These are phyloP conservation scores for Bovichtus diacanthus DNA, from an alignment of 2,797 vertebrate species.

Conservation along the genomic window DNA sequence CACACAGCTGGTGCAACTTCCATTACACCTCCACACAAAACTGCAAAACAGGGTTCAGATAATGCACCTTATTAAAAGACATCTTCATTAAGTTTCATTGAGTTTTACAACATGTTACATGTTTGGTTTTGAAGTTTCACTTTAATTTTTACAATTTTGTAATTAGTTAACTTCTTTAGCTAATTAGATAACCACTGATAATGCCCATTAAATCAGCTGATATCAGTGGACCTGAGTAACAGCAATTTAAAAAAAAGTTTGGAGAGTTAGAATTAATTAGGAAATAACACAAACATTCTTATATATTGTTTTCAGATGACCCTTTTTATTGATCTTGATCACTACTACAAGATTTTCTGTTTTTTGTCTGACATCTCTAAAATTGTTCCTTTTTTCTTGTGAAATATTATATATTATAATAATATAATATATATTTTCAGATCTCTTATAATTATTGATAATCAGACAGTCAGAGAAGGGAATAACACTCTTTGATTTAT, in stretches of 20 bases:
- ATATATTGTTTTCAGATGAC: neutral
- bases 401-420: neutral
- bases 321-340: neutral
- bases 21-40: neutral
- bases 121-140: too few species aligned
- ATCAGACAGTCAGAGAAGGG: slow-evolving; percentile 1
- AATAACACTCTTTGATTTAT: slow-evolving; percentile 4
- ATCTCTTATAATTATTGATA: neutral
- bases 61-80: too few species aligned
- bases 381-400: neutral
- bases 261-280: too few species aligned
- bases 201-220: too few species aligned
- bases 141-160: too few species aligned
- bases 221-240: too few species aligned
- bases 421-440: too few species aligned
- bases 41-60: neutral
- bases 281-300: neutral
- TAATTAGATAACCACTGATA: too few species aligned
- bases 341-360: neutral
- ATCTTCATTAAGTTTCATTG: too few species aligned
- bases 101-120: too few species aligned
- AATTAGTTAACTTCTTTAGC: too few species aligned
- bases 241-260: neutral
- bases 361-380: neutral
- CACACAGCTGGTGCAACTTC: neutral